Percentiles rank a stretch among this genome's conserved stretches.
Conservation (phyloP, 2,888 invertebrate genomes). For the Drosophila mayaguana region DNA sequence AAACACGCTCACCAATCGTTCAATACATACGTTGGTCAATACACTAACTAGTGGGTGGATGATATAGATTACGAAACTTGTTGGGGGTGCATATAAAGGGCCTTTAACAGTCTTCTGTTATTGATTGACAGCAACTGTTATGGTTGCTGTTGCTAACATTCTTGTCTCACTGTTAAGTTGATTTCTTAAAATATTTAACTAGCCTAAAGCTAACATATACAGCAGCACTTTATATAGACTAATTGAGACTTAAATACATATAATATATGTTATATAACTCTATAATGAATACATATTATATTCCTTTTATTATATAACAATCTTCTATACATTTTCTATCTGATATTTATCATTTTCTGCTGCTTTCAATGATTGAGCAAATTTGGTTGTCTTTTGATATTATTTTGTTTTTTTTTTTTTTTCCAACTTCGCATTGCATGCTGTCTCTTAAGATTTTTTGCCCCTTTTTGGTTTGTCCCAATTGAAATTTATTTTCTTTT, state of each 20-base stretch:
- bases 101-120: background rate
- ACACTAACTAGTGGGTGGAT: background rate
- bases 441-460: conserved; percentile 14
- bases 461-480: conserved; percentile 21
- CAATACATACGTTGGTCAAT: background rate
- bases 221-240: too few species aligned
- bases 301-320: background rate
- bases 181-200: too few species aligned
- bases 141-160: background rate
- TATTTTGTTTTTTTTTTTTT: conserved; percentile 1
- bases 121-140: too few species aligned
- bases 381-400: background rate
- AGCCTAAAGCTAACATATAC: background rate
- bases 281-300: background rate
- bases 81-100: background rate
- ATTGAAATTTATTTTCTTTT: conserved; percentile 34
- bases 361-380: background rate
- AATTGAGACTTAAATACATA: background rate
- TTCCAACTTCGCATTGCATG: conserved; percentile 22
- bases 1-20: conserved; percentile 17
- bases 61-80: background rate
- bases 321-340: background rate
- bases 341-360: background rate
- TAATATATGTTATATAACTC: background rate
- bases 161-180: too few species aligned